These are phyloP conservation scores for Pteruthius melanotis DNA, from an alignment of 2,113 vertebrate species.

Conservation along the genomic window DNA sequence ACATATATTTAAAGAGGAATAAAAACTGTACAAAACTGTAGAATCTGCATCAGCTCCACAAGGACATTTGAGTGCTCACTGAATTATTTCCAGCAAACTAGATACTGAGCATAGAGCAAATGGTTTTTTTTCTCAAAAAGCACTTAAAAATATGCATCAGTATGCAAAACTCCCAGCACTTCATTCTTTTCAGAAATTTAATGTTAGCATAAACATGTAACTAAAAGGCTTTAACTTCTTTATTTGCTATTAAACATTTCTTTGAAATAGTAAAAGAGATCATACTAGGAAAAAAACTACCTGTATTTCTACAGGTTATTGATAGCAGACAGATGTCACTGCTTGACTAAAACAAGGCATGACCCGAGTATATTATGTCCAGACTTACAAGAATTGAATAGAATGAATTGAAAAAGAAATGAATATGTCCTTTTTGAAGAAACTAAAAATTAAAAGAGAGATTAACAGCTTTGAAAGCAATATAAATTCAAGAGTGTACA, in stretches of 20 bases:
- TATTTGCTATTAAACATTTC: background rate
- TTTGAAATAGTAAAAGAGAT: background rate
- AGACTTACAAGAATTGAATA: background rate
- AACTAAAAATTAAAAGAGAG: background rate
- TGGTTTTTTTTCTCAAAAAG: background rate
- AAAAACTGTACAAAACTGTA: background rate
- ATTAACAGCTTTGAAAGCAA: background rate
- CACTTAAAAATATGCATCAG: background rate
- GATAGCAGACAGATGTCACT: background rate
- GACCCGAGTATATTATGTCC: background rate
- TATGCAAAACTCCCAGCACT: background rate
- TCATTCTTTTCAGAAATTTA: background rate
- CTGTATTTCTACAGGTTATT: background rate
- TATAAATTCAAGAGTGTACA: background rate
- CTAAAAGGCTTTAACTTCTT: background rate
- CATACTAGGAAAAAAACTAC: background rate
- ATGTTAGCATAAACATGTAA: background rate
- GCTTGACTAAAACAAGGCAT: background rate
- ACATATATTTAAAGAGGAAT: background rate
- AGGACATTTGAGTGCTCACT: background rate
- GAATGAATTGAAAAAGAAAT: too few relatives aligned
- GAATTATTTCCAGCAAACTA: background rate
- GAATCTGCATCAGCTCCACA: background rate
- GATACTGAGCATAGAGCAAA: background rate
- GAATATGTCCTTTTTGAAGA: background rate